These are phyloP conservation scores for Seira sanloemensis DNA, from an alignment of 2,888 invertebrate species.

Conservation along the genomic window DNA sequence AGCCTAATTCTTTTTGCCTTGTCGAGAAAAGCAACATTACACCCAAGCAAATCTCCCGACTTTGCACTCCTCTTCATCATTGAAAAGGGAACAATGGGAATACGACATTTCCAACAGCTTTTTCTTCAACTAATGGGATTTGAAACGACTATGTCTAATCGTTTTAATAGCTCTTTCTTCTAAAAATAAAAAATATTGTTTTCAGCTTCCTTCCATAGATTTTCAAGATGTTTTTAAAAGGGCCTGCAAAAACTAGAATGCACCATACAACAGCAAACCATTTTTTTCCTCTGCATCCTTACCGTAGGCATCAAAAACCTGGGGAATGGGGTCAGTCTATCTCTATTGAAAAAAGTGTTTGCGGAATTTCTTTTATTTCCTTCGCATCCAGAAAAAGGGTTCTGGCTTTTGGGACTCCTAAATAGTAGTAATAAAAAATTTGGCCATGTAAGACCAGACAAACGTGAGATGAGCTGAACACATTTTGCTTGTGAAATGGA, in stretches of 20 bases:
- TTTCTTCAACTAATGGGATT: slow-evolving; percentile 41
- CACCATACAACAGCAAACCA: no score
- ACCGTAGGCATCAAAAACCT: background rate
- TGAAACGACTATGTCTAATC: slow-evolving; percentile 42
- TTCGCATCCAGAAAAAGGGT: no score
- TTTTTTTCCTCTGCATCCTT: no score
- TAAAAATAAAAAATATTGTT: slow-evolving; percentile 39
- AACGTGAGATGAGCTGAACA: no score
- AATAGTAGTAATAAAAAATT: no score
- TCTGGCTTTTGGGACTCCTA: no score
- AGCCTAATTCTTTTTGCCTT: background rate
- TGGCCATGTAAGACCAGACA: no score
- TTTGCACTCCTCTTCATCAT: slow-evolving; percentile 38
- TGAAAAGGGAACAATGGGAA: slow-evolving; percentile 32
- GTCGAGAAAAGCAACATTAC: background rate
- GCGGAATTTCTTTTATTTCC: no score
- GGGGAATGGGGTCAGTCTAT: background rate
- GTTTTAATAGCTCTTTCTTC: slow-evolving; percentile 38
- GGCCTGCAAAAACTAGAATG: no score
- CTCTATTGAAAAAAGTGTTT: no score
- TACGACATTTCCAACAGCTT: slow-evolving; percentile 28
- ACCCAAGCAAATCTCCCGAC: background rate
- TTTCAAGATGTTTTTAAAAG: background rate
- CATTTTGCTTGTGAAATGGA: no score
- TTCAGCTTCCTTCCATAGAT: background rate